Evolutionary conservation across 2,113 vertebrate genomes (phyloP).

Genomic region (Crotalus horridus): DNA sequence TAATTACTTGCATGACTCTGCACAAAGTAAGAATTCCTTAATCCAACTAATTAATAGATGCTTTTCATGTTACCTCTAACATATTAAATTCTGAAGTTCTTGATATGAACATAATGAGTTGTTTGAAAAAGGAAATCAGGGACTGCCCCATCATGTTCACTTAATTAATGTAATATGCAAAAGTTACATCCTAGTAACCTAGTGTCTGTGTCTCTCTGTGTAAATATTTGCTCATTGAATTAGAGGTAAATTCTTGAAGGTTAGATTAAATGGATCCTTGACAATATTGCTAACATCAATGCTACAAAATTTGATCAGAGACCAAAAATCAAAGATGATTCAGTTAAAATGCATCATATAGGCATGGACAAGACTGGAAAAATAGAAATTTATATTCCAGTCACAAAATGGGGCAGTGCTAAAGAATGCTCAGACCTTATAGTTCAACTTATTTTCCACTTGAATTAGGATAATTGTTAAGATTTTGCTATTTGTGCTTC

Average conservation of each 20-base stretch:
- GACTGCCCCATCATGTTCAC: neutral
- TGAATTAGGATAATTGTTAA: neutral
- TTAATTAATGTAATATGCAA: neutral
- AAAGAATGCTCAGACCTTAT: neutral
- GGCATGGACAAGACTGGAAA: neutral
- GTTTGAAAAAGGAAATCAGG: neutral
- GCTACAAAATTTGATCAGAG: neutral
- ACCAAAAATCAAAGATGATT: neutral
- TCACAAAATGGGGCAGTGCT: neutral
- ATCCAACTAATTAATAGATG: neutral
- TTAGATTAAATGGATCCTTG: neutral
- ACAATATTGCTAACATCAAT: neutral
- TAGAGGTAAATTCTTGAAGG: too few species aligned
- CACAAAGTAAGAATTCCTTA: neutral
- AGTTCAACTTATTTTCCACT: neutral
- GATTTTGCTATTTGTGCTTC: neutral
- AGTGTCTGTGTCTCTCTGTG: too few species aligned
- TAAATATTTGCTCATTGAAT: too few species aligned
- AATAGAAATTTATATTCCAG: neutral
- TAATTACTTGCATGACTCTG: neutral
- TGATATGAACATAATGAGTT: neutral
- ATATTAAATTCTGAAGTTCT: neutral
- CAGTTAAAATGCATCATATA: neutral
- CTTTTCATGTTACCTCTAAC: neutral
- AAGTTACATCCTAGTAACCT: neutral